A percentile compares a stretch with the other conserved stretches of the same genome.
phyloP scores from a whole-genome alignment of 2,888 invertebrate species.

The Amphipyra tragopoginis region DNA sequence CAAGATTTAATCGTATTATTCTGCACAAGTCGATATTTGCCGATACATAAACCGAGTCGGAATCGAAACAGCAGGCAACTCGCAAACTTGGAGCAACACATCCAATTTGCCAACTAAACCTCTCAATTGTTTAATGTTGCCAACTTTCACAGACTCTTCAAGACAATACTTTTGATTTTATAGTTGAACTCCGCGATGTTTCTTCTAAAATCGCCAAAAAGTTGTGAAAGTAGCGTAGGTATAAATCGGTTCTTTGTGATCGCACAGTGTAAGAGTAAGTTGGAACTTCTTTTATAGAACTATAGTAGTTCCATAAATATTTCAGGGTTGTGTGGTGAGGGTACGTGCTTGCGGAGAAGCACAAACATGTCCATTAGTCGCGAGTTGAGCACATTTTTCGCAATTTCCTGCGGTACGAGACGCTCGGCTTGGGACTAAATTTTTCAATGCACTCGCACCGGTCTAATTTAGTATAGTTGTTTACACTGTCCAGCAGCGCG shows the following conservation, averaged over 20 bases:
- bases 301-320: slow-evolving; percentile 40
- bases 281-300: slow-evolving; percentile 19
- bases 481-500: slow-evolving; percentile 53
- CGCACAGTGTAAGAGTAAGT: slow-evolving; percentile 8
- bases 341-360: slow-evolving; percentile 28
- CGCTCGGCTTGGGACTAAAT: slow-evolving; percentile 53
- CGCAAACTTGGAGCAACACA: slow-evolving; percentile 43
- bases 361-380: slow-evolving; percentile 69
- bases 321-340: slow-evolving; percentile 36
- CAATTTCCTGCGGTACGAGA: slow-evolving; percentile 66
- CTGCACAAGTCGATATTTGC: slow-evolving; percentile 37
- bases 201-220: slow-evolving; percentile 6
- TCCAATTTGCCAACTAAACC: slow-evolving; percentile 64
- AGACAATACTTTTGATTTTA: slow-evolving; percentile 36
- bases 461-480: slow-evolving; percentile 65
- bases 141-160: slow-evolving; percentile 36
- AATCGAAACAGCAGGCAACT: slow-evolving; percentile 48
- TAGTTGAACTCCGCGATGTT: slow-evolving; percentile 13
- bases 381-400: slow-evolving; percentile 69
- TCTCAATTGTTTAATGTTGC: slow-evolving; percentile 46
- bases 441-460: slow-evolving; percentile 65
- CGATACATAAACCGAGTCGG: slow-evolving; percentile 37
- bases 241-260: slow-evolving; percentile 9
- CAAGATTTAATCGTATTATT: slow-evolving; percentile 38
- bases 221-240: neutral